These are phyloP conservation scores for Ciconia nigra DNA, from an alignment of 2,797 vertebrate species.

Conservation along the genomic window DNA sequence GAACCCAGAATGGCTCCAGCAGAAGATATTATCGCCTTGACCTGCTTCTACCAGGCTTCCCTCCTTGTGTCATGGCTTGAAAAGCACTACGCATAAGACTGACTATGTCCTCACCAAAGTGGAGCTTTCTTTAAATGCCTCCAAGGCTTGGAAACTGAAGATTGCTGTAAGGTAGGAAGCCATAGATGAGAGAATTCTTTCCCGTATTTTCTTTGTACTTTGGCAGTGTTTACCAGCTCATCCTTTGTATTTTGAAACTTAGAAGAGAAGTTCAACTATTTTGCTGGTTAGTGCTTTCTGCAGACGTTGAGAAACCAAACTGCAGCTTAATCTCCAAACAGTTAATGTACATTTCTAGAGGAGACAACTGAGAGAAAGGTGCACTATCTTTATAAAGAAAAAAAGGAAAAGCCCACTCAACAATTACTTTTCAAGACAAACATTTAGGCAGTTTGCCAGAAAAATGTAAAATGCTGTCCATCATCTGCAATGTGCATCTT, in stretches of 20 bases:
- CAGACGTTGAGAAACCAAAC: not conserved
- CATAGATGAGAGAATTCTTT: not conserved
- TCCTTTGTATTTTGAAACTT: not conserved
- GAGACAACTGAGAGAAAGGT: not conserved
- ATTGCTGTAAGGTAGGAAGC: not conserved
- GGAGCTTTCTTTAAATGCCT: not conserved
- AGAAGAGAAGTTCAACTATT: not conserved
- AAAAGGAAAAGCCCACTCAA: constrained; percentile 9
- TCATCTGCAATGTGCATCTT: constrained; percentile 21
- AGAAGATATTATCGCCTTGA: not conserved
- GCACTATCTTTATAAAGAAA: not conserved
- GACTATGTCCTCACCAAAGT: not conserved
- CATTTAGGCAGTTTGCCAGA: constrained; percentile 36
- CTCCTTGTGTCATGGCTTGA: not conserved
- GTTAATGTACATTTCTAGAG: not conserved
- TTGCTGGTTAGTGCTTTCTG: not conserved
- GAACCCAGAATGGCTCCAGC: not conserved
- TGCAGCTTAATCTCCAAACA: not conserved
- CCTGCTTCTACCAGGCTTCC: not conserved
- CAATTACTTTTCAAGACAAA: constrained; percentile 60
- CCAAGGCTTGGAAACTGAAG: not conserved
- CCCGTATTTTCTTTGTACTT: not conserved
- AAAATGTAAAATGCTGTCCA: not conserved
- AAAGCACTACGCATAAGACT: not conserved
- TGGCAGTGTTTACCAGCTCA: not conserved